Conservation (phyloP, 2,888 invertebrate species). For the Nysson spinosus region DNA sequence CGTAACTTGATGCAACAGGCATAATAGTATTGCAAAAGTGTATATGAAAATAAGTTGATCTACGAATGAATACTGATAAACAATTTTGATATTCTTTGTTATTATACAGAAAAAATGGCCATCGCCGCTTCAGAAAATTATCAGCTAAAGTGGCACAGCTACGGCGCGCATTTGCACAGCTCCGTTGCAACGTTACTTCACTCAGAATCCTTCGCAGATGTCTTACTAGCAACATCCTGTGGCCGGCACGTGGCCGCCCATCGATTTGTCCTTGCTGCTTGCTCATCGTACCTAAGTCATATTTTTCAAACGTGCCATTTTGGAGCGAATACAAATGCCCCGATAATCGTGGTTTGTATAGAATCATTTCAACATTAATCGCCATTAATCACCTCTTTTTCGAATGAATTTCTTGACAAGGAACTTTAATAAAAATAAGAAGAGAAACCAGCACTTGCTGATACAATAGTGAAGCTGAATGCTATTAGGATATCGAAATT, state of each 20-base stretch:
- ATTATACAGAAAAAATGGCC: slow-evolving; percentile 77
- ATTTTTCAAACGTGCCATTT: slow-evolving; percentile 78
- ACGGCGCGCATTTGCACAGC: slow-evolving; percentile 88
- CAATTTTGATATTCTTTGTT: slow-evolving; percentile 10
- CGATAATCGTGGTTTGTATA: slow-evolving; percentile 72
- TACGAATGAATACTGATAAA: not conserved
- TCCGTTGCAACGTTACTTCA: slow-evolving; percentile 88
- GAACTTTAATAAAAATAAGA: too few relatives aligned
- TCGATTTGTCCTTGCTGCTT: slow-evolving; percentile 90
- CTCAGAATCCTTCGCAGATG: slow-evolving; percentile 90
- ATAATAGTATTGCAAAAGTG: slow-evolving; percentile 11
- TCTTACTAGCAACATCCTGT: slow-evolving; percentile 87
- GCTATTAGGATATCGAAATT: too few relatives aligned
- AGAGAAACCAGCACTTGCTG: too few relatives aligned
- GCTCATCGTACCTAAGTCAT: slow-evolving; percentile 83
- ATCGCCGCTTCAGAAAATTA: slow-evolving; percentile 85
- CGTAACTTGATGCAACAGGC: slow-evolving; percentile 40
- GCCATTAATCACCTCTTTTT: too few relatives aligned
- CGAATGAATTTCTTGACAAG: too few relatives aligned
- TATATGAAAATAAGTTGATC: not conserved
- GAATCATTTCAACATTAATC: not conserved
- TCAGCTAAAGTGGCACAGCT: slow-evolving; percentile 93
- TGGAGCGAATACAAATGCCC: slow-evolving; percentile 75
- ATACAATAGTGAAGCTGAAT: too few relatives aligned
- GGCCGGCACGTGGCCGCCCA: slow-evolving; percentile 90